These are phyloP conservation scores for Geococcyx californianus DNA, from an alignment of 2,113 vertebrate genomes.

Conservation along the genomic window DNA sequence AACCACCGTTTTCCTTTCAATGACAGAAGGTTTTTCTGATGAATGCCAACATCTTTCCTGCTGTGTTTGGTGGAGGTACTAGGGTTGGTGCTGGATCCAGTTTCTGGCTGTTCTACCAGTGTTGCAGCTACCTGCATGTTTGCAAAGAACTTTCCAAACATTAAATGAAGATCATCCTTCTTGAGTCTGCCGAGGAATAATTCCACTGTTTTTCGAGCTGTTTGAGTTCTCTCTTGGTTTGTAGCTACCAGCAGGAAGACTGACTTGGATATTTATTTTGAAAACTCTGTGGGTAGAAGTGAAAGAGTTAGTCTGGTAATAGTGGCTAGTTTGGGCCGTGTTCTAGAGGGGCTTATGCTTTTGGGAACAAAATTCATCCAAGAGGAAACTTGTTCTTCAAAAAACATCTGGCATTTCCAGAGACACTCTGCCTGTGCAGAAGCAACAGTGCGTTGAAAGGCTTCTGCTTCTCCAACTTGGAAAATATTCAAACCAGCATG, in stretches of 20 bases:
- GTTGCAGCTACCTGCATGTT: background rate
- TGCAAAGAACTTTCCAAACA: background rate
- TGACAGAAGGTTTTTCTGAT: background rate
- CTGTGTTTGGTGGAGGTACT: background rate
- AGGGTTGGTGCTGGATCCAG: background rate
- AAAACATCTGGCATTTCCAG: background rate
- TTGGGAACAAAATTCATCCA: background rate
- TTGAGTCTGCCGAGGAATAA: background rate
- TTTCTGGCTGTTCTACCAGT: background rate
- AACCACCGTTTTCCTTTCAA: background rate
- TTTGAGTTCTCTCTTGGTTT: background rate
- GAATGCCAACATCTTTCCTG: background rate
- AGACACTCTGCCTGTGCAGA: background rate
- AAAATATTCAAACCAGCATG: background rate
- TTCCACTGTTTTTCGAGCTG: background rate
- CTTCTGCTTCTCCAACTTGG: background rate
- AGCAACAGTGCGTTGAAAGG: background rate
- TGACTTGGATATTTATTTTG: background rate
- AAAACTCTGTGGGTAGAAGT: background rate
- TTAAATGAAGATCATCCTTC: background rate
- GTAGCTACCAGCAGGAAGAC: background rate
- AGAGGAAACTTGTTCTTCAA: background rate
- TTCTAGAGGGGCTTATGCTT: background rate
- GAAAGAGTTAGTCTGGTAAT: background rate
- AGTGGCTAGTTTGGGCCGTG: background rate